Evolutionary conservation across 2,113 vertebrate genomes (phyloP).

Genomic region (Aptenodytes forsteri): DNA sequence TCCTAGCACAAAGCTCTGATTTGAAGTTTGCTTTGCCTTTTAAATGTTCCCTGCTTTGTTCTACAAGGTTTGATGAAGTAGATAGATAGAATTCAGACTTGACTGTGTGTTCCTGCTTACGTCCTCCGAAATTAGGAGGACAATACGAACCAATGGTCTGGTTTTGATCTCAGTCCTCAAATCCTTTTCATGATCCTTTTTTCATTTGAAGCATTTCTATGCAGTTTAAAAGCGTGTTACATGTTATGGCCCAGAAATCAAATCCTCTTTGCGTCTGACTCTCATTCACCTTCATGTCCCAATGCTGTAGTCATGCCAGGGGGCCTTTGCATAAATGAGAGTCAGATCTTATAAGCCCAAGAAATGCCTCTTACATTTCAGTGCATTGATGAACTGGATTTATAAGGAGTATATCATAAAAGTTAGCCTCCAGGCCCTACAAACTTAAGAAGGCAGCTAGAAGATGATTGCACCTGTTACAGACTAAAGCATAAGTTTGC

Average conservation of each 20-base stretch:
- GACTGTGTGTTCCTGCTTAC: not conserved
- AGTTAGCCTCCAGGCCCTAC: not conserved
- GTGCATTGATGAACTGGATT: not conserved
- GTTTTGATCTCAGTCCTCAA: not conserved
- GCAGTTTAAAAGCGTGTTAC: not conserved
- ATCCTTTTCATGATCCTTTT: not conserved
- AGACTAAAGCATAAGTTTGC: not conserved
- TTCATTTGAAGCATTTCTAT: not conserved
- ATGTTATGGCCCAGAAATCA: not conserved
- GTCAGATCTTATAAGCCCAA: not conserved
- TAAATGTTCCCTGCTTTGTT: not conserved
- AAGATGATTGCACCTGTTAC: not conserved
- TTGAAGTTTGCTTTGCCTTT: not conserved
- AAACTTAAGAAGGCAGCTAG: not conserved
- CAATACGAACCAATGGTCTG: not conserved
- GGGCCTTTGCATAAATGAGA: not conserved
- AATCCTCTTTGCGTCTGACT: not conserved
- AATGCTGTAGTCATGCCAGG: not conserved
- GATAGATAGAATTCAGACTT: not conserved
- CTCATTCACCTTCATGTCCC: not conserved
- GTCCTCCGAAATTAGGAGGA: not conserved
- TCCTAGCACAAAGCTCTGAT: not conserved
- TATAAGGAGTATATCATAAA: not conserved
- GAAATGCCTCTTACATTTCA: not conserved
- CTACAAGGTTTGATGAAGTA: not conserved